Evolutionary conservation across 2,888 invertebrate species (phyloP), one percentile per base, ranked within the genome.

Genomic region (Eupeodes luniger): DNA sequence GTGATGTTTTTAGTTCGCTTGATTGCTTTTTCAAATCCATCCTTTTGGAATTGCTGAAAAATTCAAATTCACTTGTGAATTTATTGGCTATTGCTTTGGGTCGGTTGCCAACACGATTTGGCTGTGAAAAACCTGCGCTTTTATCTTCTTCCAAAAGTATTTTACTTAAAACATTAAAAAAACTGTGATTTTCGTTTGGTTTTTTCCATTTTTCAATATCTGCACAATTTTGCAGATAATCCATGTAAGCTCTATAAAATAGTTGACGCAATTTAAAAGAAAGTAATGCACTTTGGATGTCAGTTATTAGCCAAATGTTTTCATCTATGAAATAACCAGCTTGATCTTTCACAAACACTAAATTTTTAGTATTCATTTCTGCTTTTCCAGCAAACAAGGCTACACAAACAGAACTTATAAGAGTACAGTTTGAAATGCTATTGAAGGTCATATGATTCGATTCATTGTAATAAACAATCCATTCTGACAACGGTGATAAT

Each of bases 381-480:
- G 34, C 57, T 64, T 79, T 88, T 85, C 92, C 92, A 69, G 90
- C 90, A 91, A 98, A 96, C 55, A 98, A 91, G 0, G 97, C 96
- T 66, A 98, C 96, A 0, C 97, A 96, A 34, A 97, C 92, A 0
- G 98, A 96, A 11, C 97, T 96, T 1, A 98, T 95, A 7, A 97
- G 93, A 0, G 98, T 98, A 64, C 91, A 91, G 82, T 96, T 96
- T 87, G 96, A 96, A 72, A 96, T 95, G 1, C 97, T 95, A 92
- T 96, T 96, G 83, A 96, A 81, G 40, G 49, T 75, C 10, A 78
- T 49, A 47, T 78, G 84, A 36, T 96, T 96, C 92, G 97, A 96
- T 93, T 98, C 98, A 92, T 98, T 88, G 9, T 85, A 97, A 91
- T 96, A 98, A 16, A 97, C 94, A 57, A 98, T 94, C 98, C 98